Base-by-base conservation (phyloP, 1,140 invertebrate species). In the Sycophila sp. region DNA sequence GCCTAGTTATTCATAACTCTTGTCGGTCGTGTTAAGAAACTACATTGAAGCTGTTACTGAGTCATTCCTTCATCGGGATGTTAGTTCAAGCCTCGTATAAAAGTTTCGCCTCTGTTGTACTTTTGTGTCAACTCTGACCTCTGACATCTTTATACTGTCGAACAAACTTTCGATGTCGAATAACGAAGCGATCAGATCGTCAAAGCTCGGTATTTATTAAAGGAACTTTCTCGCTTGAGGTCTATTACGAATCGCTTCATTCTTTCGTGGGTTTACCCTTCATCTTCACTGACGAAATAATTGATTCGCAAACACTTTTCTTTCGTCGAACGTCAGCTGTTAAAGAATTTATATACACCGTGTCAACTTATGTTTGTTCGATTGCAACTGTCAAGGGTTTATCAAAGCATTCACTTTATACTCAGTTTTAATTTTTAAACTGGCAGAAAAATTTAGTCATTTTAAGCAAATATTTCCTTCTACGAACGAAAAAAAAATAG, bases 51-150 rank as follows among this genome's bases (percentile, higher is more conserved):
- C 17, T 28, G 30, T 53, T 42, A 42, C n/a, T 63, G 67, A 62
- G 34, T 69, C 58, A 62, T 62, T 62, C 15, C 6, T 55, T 69
- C 67, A 42, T 62, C 26, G 40, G 66, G 42, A 69, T n/a, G n/a
- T 62, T 60, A 32, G 15, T 6, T 67, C 67, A 13, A 28, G 6
- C 24, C 11, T 2, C 17, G 7, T 32, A 42, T 28, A 32, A 38
- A 40, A 62, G 26, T 69, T 55, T 53, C 47, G 45, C 53, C 22
- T 6, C 6, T 28, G 0, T 15, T 4, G 59, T 36, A 47, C 17
- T 60, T 13, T 51, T 40, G n/a, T n/a, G n/a, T n/a, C n/a, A n/a
- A 60, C 13, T 51, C 38, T 30, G 30, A 22, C n/a, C 11, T 19
- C 55, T 26, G 24, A 26, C 15, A 53, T 36, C 32, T 53, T 53